Evolutionary conservation across 2,888 invertebrate species (phyloP), one percentile per base, ranked within the genome.

Genomic region (Byasa hedistus): DNA sequence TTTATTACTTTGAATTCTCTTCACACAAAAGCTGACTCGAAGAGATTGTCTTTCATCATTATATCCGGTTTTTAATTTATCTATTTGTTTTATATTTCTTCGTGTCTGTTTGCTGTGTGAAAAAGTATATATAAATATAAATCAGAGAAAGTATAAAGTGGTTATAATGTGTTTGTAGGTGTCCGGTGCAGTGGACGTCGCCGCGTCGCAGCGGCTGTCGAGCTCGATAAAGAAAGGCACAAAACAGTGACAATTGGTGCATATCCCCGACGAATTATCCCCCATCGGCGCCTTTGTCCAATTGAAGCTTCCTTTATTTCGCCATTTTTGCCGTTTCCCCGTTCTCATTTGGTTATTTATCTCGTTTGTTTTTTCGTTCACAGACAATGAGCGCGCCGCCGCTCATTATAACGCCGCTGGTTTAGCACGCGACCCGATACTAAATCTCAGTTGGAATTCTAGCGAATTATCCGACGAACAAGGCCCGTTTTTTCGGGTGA

Each of bases 331-430:
- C 87, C 87, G 84, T 89, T 91, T 89, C 87, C 87, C 89, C 87
- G 84, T 88, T 89, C 91, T 89, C 91, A 91, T 91, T 91, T 91
- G 91, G 89, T 89, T 91, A 91, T 91, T 90, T 91, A 89, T 91
- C 81, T 89, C 80, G 81, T 85, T 87, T 39, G 19, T 87, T 89
- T 89, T 89, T 89, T 85, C 83, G 79, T 74, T 39, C 73, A 75
- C 70, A 75, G 74, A 77, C 76, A 81, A 81, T 81, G 80, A 78
- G 78, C 75, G 70, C 70, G 76, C 75, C 70, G 71, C 70, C 70
- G 86, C 91, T 91, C 91, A 90, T 91, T 91, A 91, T 90, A 86
- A 84, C 84, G 84, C 79, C 79, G 71, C 77, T 76, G 83, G 78
- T 80, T 85, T 87, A 88, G 90, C 89, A 88, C 89, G 87, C 85